Evolutionary conservation across 1,140 invertebrate genomes (phyloP).

Genomic region (Gryllus bimaculatus): DNA sequence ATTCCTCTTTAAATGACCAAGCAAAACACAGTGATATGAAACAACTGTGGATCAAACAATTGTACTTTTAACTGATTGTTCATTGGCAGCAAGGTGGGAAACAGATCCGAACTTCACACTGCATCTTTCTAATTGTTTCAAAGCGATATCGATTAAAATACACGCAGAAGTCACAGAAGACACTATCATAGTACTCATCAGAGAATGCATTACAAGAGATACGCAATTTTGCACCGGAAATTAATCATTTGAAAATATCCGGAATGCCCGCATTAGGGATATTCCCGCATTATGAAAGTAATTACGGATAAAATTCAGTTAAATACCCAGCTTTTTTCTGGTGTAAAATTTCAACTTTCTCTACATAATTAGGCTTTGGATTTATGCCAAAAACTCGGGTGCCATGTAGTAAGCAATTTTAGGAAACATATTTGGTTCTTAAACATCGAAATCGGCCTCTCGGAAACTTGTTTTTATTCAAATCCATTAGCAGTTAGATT

Average conservation of each 20-base stretch:
- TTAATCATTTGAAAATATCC: neutral
- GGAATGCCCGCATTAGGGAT: neutral
- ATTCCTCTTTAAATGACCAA: too few species aligned
- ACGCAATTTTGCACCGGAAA: neutral
- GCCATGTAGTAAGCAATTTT: too few species aligned
- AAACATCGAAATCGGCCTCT: too few species aligned
- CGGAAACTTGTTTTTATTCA: too few species aligned
- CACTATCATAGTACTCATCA: neutral
- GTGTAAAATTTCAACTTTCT: neutral
- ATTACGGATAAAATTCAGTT: neutral
- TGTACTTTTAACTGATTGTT: too few species aligned
- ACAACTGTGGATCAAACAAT: too few species aligned
- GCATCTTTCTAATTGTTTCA: neutral
- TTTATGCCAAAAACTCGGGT: neutral
- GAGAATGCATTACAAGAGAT: neutral
- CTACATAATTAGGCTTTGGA: neutral
- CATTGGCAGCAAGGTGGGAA: too few species aligned
- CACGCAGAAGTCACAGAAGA: neutral
- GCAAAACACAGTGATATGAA: too few species aligned
- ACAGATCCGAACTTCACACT: neutral
- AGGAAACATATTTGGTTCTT: too few species aligned
- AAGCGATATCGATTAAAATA: neutral
- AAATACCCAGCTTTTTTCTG: neutral
- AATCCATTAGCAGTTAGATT: too few species aligned
- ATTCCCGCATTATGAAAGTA: neutral